Conservation (phyloP, 2,113 vertebrate species). For the Scopus umbretta region DNA sequence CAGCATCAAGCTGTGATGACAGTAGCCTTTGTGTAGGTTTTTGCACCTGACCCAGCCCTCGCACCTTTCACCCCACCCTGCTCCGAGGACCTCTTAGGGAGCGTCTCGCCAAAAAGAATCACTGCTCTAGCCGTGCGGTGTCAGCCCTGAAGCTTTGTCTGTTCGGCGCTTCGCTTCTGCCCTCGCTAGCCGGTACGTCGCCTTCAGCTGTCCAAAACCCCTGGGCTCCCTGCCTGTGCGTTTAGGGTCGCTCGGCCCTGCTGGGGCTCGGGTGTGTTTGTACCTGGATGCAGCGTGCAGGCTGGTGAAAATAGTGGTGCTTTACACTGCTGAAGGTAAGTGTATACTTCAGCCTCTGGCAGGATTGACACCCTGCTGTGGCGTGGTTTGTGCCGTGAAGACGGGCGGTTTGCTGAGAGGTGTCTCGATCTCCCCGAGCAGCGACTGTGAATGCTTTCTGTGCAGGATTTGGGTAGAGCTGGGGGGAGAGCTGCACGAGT, state of each 20-base stretch:
- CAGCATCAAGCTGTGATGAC: too few species aligned
- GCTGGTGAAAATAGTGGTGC: not conserved
- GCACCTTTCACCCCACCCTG: not conserved
- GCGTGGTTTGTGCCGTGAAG: accelerated
- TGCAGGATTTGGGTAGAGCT: not conserved
- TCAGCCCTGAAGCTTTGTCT: not conserved
- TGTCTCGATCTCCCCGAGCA: too few species aligned
- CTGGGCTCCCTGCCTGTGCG: accelerated
- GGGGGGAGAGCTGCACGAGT: not conserved
- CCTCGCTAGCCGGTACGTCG: accelerated
- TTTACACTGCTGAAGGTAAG: not conserved
- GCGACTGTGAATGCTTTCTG: too few species aligned
- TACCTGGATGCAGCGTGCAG: accelerated
- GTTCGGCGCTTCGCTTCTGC: not conserved
- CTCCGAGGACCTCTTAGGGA: not conserved
- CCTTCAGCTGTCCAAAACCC: not conserved
- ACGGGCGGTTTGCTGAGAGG: not conserved
- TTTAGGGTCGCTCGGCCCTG: accelerated
- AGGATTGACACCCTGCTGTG: not conserved
- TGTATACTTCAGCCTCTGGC: not conserved
- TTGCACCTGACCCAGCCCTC: not conserved
- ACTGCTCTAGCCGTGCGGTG: accelerated
- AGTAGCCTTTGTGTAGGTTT: not conserved
- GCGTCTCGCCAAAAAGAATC: not conserved
- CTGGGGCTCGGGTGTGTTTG: accelerated